phyloP scores from a whole-genome alignment of 1,140 invertebrate genomes.

The Zaprionus capensis region DNA sequence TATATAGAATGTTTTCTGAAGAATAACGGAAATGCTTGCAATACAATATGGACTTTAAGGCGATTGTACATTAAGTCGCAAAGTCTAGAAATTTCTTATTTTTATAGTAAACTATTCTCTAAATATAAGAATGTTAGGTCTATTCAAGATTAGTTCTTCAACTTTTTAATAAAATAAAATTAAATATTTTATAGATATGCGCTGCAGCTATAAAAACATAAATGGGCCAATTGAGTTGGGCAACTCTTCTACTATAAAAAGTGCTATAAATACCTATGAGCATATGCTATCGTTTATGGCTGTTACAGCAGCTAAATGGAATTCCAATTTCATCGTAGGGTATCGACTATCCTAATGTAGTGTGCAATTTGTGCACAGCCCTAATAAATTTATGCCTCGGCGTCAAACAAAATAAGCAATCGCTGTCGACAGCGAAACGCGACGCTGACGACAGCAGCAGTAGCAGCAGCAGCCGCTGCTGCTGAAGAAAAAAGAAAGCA shows the following conservation, averaged over 20 bases:
- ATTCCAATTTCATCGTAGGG: slow-evolving; percentile 1
- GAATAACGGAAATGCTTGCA: not conserved
- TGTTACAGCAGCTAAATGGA: not conserved
- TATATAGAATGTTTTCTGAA: not conserved
- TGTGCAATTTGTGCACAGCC: not conserved
- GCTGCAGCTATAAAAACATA: not conserved
- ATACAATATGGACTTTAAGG: not conserved
- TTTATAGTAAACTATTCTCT: not conserved
- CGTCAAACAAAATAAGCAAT: slow-evolving; percentile 12
- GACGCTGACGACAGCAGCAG: slow-evolving; percentile 10
- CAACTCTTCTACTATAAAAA: not conserved
- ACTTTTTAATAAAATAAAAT: not conserved
- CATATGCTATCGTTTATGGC: not conserved
- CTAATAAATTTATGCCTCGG: not conserved
- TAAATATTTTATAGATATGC: not conserved
- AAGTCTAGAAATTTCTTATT: not conserved
- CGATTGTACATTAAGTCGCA: not conserved
- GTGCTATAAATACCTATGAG: slow-evolving; percentile 6
- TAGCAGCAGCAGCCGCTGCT: slow-evolving; percentile 33
- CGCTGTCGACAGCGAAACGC: slow-evolving; percentile 1
- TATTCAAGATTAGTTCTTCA: not conserved
- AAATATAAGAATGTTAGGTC: not conserved
- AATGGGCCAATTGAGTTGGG: slow-evolving; percentile 5
- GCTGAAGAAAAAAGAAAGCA: slow-evolving; percentile 73
- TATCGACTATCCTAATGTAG: not conserved